phyloP scores from a whole-genome alignment of 2,888 invertebrate species.

The Monoplex corrugatus region DNA sequence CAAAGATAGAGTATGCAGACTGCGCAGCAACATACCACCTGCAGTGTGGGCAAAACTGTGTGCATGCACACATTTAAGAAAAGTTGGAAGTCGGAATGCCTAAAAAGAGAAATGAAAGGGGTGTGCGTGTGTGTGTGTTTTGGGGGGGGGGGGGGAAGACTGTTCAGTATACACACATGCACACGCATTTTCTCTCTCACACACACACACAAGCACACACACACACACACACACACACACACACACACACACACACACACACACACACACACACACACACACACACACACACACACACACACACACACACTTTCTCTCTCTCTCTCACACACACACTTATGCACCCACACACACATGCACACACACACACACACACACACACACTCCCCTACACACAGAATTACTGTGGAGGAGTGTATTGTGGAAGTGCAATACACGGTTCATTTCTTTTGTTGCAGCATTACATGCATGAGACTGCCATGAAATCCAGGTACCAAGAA shows the following conservation, averaged over 20 bases:
- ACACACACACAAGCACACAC: not conserved
- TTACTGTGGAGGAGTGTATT: not conserved
- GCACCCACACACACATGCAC: not conserved
- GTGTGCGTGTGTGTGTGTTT: too few relatives aligned
- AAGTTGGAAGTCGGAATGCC: too few relatives aligned
- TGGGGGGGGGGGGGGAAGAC: too few relatives aligned
- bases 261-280: too few relatives aligned
- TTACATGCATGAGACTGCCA: constrained; percentile 85
- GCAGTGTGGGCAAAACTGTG: too few relatives aligned
- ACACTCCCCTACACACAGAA: not conserved
- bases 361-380: not conserved
- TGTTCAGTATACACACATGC: not conserved
- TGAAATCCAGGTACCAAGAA: constrained; percentile 84
- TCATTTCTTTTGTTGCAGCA: constrained; percentile 76
- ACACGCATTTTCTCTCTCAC: not conserved
- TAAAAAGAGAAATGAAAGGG: too few relatives aligned
- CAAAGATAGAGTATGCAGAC: too few relatives aligned
- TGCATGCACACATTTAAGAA: too few relatives aligned
- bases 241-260: too few relatives aligned
- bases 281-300: too few relatives aligned
- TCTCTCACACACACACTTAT: not conserved
- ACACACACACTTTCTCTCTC: not conserved
- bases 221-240: too few relatives aligned
- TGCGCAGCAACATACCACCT: too few relatives aligned
- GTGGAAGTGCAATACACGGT: not conserved